A percentile compares a stretch with the other conserved stretches of the same genome.
These are phyloP conservation scores for Periplaneta americana DNA, from an alignment of 1,140 invertebrate species.

Conservation along the genomic window DNA sequence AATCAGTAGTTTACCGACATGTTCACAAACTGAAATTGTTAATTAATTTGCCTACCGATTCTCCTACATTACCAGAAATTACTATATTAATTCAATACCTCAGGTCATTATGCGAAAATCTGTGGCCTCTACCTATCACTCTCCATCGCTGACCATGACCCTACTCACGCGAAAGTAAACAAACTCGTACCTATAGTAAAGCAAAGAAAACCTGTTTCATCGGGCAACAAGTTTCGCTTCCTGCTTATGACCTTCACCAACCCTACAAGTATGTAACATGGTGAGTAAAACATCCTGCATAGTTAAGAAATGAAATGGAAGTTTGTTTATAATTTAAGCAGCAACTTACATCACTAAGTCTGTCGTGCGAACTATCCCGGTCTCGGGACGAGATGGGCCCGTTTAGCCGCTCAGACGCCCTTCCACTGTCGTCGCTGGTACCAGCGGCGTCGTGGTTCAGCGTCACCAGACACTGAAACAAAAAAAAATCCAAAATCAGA, in stretches of 20 bases:
- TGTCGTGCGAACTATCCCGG: slow-evolving; percentile 70
- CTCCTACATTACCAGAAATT: too few relatives aligned
- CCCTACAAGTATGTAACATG: not conserved
- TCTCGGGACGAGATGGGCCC: slow-evolving; percentile 56
- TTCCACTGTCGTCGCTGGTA: slow-evolving; percentile 70
- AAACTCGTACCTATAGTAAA: not conserved
- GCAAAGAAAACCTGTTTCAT: not conserved
- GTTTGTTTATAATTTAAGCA: too few relatives aligned
- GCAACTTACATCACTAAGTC: slow-evolving; percentile 76
- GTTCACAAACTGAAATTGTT: not conserved
- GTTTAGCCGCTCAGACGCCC: slow-evolving; percentile 67
- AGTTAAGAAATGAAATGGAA: not conserved
- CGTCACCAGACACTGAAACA: slow-evolving; percentile 51
- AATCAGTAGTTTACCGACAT: too few relatives aligned
- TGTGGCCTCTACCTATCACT: too few relatives aligned
- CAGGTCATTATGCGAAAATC: not conserved
- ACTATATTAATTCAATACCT: not conserved
- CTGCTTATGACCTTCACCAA: not conserved
- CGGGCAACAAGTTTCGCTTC: too few relatives aligned
- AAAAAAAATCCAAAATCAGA: slow-evolving; percentile 4
- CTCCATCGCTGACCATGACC: too few relatives aligned
- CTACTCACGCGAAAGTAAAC: too few relatives aligned
- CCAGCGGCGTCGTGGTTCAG: slow-evolving; percentile 59
- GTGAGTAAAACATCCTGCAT: not conserved
- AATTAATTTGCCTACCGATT: too few relatives aligned